phyloP scores from a whole-genome alignment of 1,140 invertebrate species.

The Meloidogyne chitwoodi region DNA sequence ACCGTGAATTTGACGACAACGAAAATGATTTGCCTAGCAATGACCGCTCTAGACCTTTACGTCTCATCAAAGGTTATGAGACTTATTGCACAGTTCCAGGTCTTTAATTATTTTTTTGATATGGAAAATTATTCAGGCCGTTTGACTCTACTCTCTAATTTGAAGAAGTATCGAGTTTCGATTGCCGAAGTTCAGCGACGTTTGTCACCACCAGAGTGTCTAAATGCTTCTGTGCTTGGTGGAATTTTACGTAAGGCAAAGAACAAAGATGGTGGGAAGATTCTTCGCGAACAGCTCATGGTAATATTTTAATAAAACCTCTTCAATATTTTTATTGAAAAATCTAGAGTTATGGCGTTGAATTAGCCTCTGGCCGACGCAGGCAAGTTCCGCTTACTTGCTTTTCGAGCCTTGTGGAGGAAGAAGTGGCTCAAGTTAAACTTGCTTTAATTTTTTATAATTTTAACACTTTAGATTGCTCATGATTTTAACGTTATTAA shows the following conservation, averaged over 20 bases:
- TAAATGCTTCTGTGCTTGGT: constrained; percentile 93
- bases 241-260: constrained; percentile 75
- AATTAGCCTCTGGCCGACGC: constrained; percentile 7
- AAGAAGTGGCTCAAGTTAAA: constrained; percentile 1
- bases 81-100: constrained; percentile 12
- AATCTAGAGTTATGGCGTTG: constrained; percentile 8
- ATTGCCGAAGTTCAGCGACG: constrained; percentile 94
- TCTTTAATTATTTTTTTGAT: no score
- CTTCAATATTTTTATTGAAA: neutral
- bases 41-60: neutral
- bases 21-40: neutral
- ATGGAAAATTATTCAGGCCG: neutral
- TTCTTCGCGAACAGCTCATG: constrained; percentile 14
- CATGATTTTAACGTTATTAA: neutral
- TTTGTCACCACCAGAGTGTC: constrained; percentile 91
- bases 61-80: neutral
- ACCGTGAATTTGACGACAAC: neutral
- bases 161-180: constrained; percentile 98
- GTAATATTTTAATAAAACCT: neutral
- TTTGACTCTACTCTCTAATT: constrained; percentile 11
- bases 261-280: constrained; percentile 6
- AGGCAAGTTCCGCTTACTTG: constrained; percentile 2
- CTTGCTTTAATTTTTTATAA: neutral
- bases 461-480: neutral
- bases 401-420: constrained; percentile 14